A percentile compares a stretch with the other conserved stretches of the same genome.
phyloP scores from a whole-genome alignment of 2,113 vertebrate genomes.

The Steatornis caripensis region DNA sequence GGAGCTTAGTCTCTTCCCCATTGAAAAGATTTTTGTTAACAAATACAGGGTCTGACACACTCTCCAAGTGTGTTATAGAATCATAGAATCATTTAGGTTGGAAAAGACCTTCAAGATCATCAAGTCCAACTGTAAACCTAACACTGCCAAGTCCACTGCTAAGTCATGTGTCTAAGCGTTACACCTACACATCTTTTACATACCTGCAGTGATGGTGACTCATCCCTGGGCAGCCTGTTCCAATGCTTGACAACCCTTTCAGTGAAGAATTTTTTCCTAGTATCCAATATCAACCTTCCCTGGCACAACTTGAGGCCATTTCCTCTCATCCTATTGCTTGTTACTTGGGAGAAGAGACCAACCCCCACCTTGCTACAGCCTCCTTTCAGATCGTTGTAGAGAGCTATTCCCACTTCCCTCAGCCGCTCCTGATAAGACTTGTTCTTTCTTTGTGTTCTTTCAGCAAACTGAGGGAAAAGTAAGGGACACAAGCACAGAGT shows the following conservation, averaged over 20 bases:
- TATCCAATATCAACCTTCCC: neutral
- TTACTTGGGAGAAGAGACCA: neutral
- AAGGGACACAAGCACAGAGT: neutral
- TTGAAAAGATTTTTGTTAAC: neutral
- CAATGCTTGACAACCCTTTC: neutral
- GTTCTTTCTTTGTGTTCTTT: neutral
- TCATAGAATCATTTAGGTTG: neutral
- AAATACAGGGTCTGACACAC: neutral
- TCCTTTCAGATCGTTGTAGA: neutral
- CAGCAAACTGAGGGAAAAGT: neutral
- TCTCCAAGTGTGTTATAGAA: neutral
- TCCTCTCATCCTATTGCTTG: neutral
- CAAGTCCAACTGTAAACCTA: neutral
- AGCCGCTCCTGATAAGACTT: accelerated
- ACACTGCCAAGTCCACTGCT: neutral
- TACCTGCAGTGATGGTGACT: no score
- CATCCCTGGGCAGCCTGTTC: neutral
- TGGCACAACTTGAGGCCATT: neutral
- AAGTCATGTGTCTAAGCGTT: neutral
- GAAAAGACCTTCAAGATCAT: neutral
- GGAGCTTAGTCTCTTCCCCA: neutral
- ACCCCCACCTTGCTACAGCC: accelerated
- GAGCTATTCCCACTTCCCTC: neutral
- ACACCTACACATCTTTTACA: neutral
- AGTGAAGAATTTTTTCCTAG: no score